Percentiles rank a stretch among this genome's conserved stretches.
Evolutionary conservation across 2,888 invertebrate species (phyloP).

Genomic region (Philereme vetulata): DNA sequence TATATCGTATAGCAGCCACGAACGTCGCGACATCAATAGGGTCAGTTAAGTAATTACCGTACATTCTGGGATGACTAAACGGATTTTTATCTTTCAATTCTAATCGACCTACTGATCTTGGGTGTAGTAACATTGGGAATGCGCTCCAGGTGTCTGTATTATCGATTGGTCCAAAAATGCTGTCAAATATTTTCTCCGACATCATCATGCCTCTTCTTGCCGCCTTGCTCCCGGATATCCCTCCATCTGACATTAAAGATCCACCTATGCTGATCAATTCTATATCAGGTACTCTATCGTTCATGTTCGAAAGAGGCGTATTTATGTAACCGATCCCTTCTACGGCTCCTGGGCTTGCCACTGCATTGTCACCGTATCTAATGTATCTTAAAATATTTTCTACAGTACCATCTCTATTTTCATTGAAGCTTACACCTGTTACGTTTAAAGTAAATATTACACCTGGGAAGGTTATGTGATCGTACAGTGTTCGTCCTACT

Average conservation of each 20-base stretch:
- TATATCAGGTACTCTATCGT: conserved; percentile 86
- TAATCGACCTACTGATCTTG: conserved; percentile 87
- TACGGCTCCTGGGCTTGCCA: conserved; percentile 83
- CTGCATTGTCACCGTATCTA: conserved; percentile 68
- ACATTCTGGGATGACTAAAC: conserved; percentile 85
- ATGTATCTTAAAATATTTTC: conserved; percentile 53
- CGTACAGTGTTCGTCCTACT: conserved; percentile 86
- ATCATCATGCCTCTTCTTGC: conserved; percentile 72
- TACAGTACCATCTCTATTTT: conserved; percentile 49
- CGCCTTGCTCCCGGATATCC: conserved; percentile 62
- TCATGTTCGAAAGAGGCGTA: conserved; percentile 78
- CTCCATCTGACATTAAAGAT: conserved; percentile 69
- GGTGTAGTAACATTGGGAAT: conserved; percentile 86
- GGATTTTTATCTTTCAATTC: conserved; percentile 86
- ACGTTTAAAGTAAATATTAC: conserved; percentile 85
- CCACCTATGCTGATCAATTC: conserved; percentile 87
- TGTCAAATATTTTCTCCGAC: conserved; percentile 67
- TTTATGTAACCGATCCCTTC: conserved; percentile 86
- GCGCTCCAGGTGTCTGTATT: conserved; percentile 80
- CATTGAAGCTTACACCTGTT: conserved; percentile 53
- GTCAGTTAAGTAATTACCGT: conserved; percentile 87
- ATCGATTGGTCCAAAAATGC: conserved; percentile 70
- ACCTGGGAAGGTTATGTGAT: conserved; percentile 86
- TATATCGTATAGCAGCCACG: conserved; percentile 83
- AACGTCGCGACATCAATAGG: conserved; percentile 85